Evolutionary conservation across 2,888 invertebrate genomes (phyloP).

Genomic region (Macaria liturata): DNA sequence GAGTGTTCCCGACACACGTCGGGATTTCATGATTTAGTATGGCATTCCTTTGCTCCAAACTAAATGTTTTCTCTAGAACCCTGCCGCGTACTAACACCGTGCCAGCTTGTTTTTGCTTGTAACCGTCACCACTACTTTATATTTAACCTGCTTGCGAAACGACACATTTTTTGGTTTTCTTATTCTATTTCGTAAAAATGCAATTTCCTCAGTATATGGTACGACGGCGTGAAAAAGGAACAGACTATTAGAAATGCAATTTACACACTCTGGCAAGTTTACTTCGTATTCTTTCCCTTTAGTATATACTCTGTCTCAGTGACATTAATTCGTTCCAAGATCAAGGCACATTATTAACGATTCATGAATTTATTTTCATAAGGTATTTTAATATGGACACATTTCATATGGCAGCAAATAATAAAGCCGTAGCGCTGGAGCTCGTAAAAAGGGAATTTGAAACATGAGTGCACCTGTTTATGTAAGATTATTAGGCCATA

Average conservation of each 20-base stretch:
- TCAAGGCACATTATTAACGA: slow-evolving; percentile 2
- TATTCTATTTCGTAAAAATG: slow-evolving; percentile 1
- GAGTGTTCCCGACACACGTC: slow-evolving; percentile 47
- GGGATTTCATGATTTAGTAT: slow-evolving; percentile 52
- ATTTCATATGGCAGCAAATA: slow-evolving; percentile 9
- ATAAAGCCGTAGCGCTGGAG: slow-evolving; percentile 22
- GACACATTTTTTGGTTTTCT: slow-evolving; percentile 1
- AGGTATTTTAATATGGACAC: slow-evolving; percentile 8
- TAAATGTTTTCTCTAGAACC: slow-evolving; percentile 23
- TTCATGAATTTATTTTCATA: slow-evolving; percentile 10
- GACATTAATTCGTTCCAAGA: too few species aligned
- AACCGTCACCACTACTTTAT: not conserved
- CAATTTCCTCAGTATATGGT: not conserved
- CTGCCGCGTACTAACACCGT: slow-evolving; percentile 6
- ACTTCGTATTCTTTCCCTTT: too few species aligned
- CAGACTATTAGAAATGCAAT: not conserved
- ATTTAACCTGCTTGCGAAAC: not conserved
- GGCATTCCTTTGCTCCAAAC: slow-evolving; percentile 35
- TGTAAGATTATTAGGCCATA: slow-evolving; percentile 27
- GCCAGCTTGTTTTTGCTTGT: slow-evolving; percentile 1
- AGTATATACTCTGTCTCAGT: too few species aligned
- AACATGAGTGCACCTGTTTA: slow-evolving; percentile 24
- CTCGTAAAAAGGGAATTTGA: slow-evolving; percentile 24
- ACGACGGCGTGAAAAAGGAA: not conserved
- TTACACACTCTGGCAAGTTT: too few species aligned